Conservation (phyloP, 2,113 vertebrate species). For the Lepisosteus oculatus region DNA sequence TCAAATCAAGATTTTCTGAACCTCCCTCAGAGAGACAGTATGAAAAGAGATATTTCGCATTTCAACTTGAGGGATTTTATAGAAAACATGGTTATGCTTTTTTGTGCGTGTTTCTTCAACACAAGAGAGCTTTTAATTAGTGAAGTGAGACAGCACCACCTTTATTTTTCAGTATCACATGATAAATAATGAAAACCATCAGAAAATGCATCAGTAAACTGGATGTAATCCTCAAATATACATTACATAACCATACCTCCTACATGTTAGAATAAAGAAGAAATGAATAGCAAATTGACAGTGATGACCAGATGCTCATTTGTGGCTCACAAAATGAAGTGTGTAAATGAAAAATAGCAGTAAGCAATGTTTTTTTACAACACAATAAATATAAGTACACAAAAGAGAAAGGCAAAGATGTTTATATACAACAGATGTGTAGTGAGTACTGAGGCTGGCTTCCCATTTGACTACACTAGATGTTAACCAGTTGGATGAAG, state of each 20-base stretch:
- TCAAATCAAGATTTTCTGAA: no score
- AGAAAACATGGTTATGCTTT: no score
- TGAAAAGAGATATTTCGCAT: no score
- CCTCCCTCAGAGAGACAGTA: no score
- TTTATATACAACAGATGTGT: no score
- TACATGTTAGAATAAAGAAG: conserved; percentile 17
- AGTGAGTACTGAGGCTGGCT: no score
- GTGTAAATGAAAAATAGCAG: no score
- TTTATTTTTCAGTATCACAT: conserved; percentile 33
- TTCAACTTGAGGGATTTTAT: no score
- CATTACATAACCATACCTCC: conserved; percentile 42
- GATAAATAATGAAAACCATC: conserved; percentile 42
- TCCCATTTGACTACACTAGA: no score
- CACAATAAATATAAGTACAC: not conserved
- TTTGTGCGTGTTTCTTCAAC: no score
- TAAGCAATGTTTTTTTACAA: not conserved
- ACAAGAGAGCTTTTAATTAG: conserved; percentile 27
- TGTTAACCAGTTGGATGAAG: no score
- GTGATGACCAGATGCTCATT: not conserved
- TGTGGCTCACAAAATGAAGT: not conserved
- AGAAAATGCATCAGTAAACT: conserved; percentile 25
- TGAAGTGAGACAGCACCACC: conserved; percentile 26
- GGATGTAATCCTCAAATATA: not conserved
- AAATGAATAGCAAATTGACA: not conserved
- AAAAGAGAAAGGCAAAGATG: not conserved